These are phyloP conservation scores for Dermolepida albohirtum DNA, from an alignment of 2,888 invertebrate genomes.

Conservation along the genomic window DNA sequence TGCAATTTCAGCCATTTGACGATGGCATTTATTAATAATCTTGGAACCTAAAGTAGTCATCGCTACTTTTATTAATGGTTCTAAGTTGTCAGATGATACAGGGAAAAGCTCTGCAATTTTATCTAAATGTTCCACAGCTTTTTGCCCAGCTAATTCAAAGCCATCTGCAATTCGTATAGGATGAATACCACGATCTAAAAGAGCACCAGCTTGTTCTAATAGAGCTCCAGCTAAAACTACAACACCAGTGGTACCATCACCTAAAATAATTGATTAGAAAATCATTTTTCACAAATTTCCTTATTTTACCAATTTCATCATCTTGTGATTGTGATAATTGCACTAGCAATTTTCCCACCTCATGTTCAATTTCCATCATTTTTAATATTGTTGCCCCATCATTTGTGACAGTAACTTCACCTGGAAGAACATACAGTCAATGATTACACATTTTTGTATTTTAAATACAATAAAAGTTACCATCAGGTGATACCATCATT, in stretches of 20 bases:
- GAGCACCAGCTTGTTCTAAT: conserved; percentile 91
- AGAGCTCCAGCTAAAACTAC: conserved; percentile 89
- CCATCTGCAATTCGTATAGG: conserved; percentile 99
- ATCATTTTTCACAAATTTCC: background rate
- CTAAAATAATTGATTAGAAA: conserved; percentile 60
- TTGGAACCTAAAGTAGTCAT: conserved; percentile 99
- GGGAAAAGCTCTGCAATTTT: conserved; percentile 91
- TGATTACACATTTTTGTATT: background rate
- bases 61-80: conserved; percentile 92
- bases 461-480: conserved; percentile 64
- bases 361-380: conserved; percentile 98
- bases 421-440: conserved; percentile 46
- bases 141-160: conserved; percentile 95
- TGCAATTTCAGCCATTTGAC: conserved; percentile 98
- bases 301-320: conserved; percentile 83
- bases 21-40: conserved; percentile 96
- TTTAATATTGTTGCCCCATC: conserved; percentile 99
- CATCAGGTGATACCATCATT: conserved; percentile 96
- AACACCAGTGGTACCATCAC: conserved; percentile 99
- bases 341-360: conserved; percentile 98
- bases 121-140: conserved; percentile 87
- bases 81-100: conserved; percentile 83
- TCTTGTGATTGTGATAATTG: conserved; percentile 99
- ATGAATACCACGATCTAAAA: conserved; percentile 97
- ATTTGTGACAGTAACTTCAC: conserved; percentile 96